Percentiles rank a stretch among this genome's conserved stretches.
Evolutionary conservation across 1,140 invertebrate species (phyloP).

Genomic region (Magallana angulata): DNA sequence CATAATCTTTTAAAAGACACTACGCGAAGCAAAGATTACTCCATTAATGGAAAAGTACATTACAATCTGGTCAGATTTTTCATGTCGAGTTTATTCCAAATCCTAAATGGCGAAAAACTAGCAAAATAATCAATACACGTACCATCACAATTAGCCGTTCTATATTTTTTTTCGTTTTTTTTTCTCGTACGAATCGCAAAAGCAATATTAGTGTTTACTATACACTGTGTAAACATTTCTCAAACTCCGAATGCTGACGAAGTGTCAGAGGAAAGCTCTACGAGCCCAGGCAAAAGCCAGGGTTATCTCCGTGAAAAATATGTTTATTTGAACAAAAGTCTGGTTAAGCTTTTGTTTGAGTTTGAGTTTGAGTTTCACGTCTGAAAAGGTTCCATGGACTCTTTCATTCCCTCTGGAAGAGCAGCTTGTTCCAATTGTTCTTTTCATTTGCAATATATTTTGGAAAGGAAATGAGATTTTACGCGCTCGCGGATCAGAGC

Average conservation of each 20-base stretch:
- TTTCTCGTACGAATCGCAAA: not conserved
- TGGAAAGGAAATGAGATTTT: not conserved
- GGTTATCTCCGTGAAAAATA: slow-evolving; percentile 7
- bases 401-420: not conserved
- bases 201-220: not conserved
- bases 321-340: slow-evolving; percentile 27
- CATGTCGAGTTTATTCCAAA: not conserved
- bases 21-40: no score
- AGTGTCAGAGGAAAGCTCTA: not conserved
- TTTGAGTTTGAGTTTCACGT: not conserved
- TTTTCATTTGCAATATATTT: not conserved
- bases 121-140: not conserved
- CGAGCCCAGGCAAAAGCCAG: not conserved
- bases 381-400: slow-evolving; percentile 6
- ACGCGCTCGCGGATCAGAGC: not conserved
- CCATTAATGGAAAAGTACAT: not conserved
- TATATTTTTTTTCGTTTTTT: not conserved
- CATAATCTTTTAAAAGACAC: no score
- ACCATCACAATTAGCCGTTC: not conserved
- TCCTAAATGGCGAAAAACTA: not conserved
- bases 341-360: not conserved
- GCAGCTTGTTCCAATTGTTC: not conserved
- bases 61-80: not conserved
- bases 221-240: slow-evolving; percentile 10
- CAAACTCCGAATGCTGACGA: not conserved